Evolutionary conservation across 1,140 invertebrate genomes (phyloP).

Genomic region (Stegodyphus mimosarum): DNA sequence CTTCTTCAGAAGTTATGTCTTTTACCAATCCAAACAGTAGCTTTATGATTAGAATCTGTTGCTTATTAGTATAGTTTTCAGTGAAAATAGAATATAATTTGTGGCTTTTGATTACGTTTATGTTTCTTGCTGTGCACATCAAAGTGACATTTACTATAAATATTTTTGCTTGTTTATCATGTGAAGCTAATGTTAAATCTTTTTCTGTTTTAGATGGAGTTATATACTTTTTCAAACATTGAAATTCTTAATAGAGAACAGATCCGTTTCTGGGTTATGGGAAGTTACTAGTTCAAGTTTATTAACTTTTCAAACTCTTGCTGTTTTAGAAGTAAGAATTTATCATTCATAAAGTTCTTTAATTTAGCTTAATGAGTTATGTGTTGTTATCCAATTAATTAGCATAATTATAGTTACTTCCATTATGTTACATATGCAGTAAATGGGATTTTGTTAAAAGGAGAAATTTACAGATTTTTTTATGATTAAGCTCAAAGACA

Average conservation of each 20-base stretch:
- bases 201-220: conserved; percentile 35
- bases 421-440: neutral
- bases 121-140: too few relatives aligned
- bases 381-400: neutral
- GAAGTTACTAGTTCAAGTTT: conserved; percentile 10
- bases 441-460: neutral
- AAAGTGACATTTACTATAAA: too few relatives aligned
- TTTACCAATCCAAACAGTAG: too few relatives aligned
- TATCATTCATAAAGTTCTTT: neutral
- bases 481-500: neutral
- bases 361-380: neutral
- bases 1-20: too few relatives aligned
- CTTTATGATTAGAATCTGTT: too few relatives aligned
- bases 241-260: conserved; percentile 15
- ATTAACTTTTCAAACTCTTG: conserved; percentile 30
- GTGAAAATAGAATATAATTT: too few relatives aligned
- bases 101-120: too few relatives aligned
- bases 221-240: conserved; percentile 39
- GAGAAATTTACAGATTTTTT: neutral
- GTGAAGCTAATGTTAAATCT: neutral
- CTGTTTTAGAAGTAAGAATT: conserved; percentile 40
- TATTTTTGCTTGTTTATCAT: too few relatives aligned
- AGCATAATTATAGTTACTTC: neutral
- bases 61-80: too few relatives aligned
- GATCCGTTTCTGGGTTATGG: conserved; percentile 21